phyloP scores from a whole-genome alignment of 2,797 vertebrate genomes.

The Gallinago stenura region DNA sequence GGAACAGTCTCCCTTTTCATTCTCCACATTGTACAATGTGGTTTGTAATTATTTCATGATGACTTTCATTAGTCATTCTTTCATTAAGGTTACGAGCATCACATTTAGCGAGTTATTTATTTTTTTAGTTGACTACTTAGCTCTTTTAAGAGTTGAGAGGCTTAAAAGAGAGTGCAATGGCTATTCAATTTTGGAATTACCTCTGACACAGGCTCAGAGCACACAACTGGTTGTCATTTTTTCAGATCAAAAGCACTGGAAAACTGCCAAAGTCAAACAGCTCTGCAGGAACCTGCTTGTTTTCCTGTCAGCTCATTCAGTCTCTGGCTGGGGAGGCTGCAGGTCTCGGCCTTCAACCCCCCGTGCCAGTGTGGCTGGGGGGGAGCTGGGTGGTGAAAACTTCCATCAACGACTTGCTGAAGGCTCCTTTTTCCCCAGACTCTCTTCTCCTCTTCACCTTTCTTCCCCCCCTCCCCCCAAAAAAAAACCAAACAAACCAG shows the following conservation, averaged over 20 bases:
- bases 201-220: background rate
- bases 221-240: background rate
- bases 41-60: constrained; percentile 5
- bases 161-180: background rate
- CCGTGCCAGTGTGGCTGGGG: rapidly evolving
- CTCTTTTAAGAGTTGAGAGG: background rate
- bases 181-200: background rate
- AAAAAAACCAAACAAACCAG: background rate
- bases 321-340: background rate
- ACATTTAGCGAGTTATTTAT: background rate
- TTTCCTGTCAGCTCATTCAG: background rate
- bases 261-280: background rate
- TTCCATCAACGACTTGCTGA: background rate
- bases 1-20: background rate
- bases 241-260: background rate
- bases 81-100: background rate
- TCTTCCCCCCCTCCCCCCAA: background rate
- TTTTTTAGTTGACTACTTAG: background rate
- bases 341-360: background rate
- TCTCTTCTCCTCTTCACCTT: background rate
- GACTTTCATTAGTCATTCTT: constrained; percentile 23
- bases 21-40: background rate
- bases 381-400: background rate
- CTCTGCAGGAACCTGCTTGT: background rate
- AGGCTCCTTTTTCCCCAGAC: background rate